A percentile compares a stretch with the other conserved stretches of the same genome.
These are phyloP conservation scores for Helleia helle DNA, from an alignment of 2,888 invertebrate genomes.

Conservation along the genomic window DNA sequence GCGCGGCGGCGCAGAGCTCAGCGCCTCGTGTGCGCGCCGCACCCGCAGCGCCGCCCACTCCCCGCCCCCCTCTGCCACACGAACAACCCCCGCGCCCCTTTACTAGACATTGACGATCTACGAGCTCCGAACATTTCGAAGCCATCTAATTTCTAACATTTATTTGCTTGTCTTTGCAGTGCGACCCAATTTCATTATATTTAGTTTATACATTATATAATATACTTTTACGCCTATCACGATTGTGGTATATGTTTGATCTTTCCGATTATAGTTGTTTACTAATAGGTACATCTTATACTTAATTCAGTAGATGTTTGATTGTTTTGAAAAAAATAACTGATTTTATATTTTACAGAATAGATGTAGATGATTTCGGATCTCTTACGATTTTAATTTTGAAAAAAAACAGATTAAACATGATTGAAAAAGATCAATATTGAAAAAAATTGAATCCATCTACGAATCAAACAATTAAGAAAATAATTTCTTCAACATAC, in stretches of 20 bases:
- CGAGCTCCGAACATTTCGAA: too few relatives aligned
- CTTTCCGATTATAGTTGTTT: too few relatives aligned
- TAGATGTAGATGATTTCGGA: too few relatives aligned
- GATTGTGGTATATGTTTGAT: too few relatives aligned
- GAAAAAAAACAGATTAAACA: neutral
- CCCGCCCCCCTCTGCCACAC: slow-evolving; percentile 90
- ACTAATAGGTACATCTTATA: too few relatives aligned
- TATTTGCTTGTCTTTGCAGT: too few relatives aligned
- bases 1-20: slow-evolving; percentile 61
- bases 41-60: slow-evolving; percentile 91
- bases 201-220: too few relatives aligned
- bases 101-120: slow-evolving; percentile 11
- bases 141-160: too few relatives aligned
- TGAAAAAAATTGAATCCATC: slow-evolving; percentile 7
- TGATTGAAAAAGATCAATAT: slow-evolving; percentile 11
- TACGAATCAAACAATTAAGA: slow-evolving; percentile 1
- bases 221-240: too few relatives aligned
- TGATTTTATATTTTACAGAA: neutral
- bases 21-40: slow-evolving; percentile 87
- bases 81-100: slow-evolving; percentile 41
- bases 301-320: too few relatives aligned
- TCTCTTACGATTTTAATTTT: neutral
- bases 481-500: slow-evolving; percentile 8
- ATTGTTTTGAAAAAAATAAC: too few relatives aligned
- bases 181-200: too few relatives aligned